Percentiles rank a stretch among this genome's conserved stretches.
Conservation (phyloP, 1,140 invertebrate genomes). For the Paraescarpia echinospica region DNA sequence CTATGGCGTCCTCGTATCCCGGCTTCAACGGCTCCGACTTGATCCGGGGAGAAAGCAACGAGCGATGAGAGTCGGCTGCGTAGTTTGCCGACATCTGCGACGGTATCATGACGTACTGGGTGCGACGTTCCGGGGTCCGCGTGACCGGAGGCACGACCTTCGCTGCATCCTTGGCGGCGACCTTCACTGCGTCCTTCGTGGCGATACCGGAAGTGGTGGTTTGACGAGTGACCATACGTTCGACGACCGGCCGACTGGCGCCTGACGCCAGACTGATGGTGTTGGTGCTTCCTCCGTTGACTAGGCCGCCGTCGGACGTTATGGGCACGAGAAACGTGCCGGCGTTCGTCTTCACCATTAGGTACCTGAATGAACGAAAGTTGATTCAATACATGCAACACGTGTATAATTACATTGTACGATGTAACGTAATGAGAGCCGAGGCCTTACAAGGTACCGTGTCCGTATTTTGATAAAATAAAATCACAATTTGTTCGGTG, state of each 20-base stretch:
- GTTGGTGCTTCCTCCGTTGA: neutral
- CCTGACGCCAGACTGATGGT: neutral
- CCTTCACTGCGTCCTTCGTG: neutral
- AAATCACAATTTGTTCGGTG: no score
- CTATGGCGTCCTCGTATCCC: neutral
- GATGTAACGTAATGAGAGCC: no score
- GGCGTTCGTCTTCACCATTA: neutral
- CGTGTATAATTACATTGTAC: no score
- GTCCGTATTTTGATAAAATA: no score
- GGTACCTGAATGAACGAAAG: neutral
- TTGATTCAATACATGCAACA: no score
- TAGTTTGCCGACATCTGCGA: neutral
- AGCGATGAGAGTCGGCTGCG: neutral
- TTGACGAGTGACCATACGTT: neutral
- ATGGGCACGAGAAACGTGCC: neutral
- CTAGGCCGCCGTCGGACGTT: neutral
- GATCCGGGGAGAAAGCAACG: neutral
- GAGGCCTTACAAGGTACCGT: no score
- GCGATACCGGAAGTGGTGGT: neutral
- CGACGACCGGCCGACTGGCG: neutral
- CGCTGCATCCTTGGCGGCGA: neutral
- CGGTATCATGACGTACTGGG: neutral
- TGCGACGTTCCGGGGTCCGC: neutral
- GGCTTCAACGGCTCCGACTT: neutral
- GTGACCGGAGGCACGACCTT: neutral